These are phyloP conservation scores for Leptogaster cylindrica DNA, from an alignment of 2,888 invertebrate species.

Conservation along the genomic window DNA sequence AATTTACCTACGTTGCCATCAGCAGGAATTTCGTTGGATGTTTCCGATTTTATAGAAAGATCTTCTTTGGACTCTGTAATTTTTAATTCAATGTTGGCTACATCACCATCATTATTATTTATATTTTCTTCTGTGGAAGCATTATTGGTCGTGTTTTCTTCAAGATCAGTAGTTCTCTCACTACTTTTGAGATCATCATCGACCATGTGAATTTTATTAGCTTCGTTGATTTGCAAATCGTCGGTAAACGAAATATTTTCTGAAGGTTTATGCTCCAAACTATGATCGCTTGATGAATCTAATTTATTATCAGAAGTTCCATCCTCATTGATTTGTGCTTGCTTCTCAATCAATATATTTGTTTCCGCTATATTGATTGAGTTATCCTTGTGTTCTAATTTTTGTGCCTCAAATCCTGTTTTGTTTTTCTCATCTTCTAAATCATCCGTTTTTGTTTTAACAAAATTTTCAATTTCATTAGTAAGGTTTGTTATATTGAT, in stretches of 20 bases:
- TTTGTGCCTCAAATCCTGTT: too few species aligned
- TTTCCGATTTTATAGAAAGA: slow-evolving; percentile 23
- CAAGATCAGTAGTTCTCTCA: not conserved
- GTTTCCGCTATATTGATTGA: not conserved
- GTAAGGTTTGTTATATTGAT: slow-evolving; percentile 54
- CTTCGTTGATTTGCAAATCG: not conserved
- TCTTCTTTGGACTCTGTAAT: slow-evolving; percentile 49
- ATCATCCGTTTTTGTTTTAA: slow-evolving; percentile 48
- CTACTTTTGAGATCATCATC: too few species aligned
- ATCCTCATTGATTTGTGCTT: not conserved
- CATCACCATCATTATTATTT: not conserved
- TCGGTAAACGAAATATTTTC: slow-evolving; percentile 2
- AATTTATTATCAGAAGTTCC: not conserved
- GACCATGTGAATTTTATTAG: too few species aligned
- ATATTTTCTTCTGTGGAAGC: not conserved
- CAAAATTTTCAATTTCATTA: slow-evolving; percentile 57
- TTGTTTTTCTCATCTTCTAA: slow-evolving; percentile 19
- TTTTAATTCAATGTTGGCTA: slow-evolving; percentile 42
- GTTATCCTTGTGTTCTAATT: not conserved
- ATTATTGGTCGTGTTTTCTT: not conserved
- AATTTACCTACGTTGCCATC: slow-evolving; percentile 16
- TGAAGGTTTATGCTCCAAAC: slow-evolving; percentile 22
- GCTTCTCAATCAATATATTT: not conserved
- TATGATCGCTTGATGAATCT: not conserved
- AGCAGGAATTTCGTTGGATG: slow-evolving; percentile 12